A percentile compares a stretch with the other conserved stretches of the same genome.
Evolutionary conservation across 2,797 vertebrate species (phyloP).

Genomic region (Gallinago nigripennis): DNA sequence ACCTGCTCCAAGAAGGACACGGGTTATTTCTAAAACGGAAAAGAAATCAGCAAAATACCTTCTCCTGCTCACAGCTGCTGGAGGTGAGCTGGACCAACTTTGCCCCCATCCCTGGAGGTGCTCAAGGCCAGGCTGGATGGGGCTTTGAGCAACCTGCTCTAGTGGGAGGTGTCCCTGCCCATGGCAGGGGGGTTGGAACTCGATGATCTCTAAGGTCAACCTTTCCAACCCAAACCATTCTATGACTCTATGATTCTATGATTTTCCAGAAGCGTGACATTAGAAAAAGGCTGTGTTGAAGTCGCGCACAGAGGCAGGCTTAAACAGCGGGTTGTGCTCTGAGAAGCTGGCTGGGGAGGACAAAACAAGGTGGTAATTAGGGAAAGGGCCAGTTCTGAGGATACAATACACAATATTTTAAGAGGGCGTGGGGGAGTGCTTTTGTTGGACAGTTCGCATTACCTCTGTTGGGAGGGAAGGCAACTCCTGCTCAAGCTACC

Average conservation of each 20-base stretch:
- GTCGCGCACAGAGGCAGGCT: background rate
- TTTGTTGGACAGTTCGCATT: background rate
- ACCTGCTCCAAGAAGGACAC: background rate
- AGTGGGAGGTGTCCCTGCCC: too few species aligned
- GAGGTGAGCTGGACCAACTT: background rate
- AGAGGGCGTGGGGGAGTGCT: background rate
- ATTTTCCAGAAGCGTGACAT: background rate
- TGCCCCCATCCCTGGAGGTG: too few species aligned
- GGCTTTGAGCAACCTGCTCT: too few species aligned
- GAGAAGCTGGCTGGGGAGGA: background rate
- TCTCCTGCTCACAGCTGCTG: background rate
- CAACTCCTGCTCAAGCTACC: background rate
- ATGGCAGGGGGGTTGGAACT: too few species aligned
- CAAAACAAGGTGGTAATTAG: background rate
- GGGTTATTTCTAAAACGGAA: background rate
- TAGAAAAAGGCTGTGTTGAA: background rate
- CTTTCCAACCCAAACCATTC: too few species aligned
- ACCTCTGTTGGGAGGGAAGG: background rate
- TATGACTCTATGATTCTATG: too few species aligned
- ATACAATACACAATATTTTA: background rate
- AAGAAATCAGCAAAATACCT: background rate
- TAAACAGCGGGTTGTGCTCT: background rate
- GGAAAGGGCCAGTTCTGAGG: background rate
- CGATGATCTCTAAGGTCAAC: too few species aligned
- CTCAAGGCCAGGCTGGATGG: too few species aligned